Evolutionary conservation across 2,797 vertebrate genomes (phyloP).

Genomic region (Sylvia borin): DNA sequence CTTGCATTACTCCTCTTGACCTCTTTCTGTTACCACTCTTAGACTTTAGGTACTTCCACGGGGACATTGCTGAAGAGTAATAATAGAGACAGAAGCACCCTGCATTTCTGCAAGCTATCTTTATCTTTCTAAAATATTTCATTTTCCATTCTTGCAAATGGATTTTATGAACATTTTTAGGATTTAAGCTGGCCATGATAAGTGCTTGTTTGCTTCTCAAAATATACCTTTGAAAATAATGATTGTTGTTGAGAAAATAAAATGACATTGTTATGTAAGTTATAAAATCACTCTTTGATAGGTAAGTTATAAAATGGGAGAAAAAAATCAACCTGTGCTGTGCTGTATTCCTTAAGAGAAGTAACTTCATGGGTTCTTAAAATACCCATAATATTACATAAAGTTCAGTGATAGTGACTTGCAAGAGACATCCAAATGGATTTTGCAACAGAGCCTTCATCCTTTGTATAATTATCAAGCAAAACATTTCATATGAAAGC

Average conservation of each 20-base stretch:
- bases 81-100: background rate
- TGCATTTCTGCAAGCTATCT: background rate
- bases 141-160: background rate
- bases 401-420: background rate
- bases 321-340: background rate
- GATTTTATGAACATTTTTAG: background rate
- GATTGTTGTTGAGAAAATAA: background rate
- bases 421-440: background rate
- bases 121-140: background rate
- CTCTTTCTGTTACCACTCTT: background rate
- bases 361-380: background rate
- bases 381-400: background rate
- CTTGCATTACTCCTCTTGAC: background rate
- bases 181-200: background rate
- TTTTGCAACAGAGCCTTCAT: background rate
- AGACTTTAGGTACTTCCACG: background rate
- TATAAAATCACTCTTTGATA: background rate
- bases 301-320: background rate
- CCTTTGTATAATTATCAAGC: background rate
- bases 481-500: background rate
- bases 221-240: background rate
- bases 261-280: background rate
- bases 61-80: background rate
- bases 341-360: background rate
- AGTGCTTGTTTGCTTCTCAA: background rate